Evolutionary conservation across 2,797 vertebrate genomes (phyloP).

Genomic region (Anabas testudineus): DNA sequence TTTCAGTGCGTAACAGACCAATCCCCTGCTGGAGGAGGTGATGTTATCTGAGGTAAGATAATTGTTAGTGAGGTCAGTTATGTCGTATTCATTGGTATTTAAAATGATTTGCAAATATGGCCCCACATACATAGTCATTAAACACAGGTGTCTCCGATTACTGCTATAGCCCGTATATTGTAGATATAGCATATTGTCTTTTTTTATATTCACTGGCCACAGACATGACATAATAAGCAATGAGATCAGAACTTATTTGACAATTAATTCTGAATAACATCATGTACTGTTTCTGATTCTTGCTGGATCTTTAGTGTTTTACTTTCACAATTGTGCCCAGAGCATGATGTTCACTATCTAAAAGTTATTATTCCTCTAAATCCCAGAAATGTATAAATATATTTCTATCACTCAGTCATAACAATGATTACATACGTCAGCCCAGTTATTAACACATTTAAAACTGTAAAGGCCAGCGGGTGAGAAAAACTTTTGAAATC

Average conservation of each 20-base stretch:
- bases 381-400: no score
- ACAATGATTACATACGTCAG: no score
- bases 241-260: conserved; percentile 78
- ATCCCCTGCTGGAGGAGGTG: conserved; percentile 45
- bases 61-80: conserved; percentile 68
- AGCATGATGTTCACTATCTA: neutral
- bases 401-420: no score
- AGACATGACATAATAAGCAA: conserved; percentile 82
- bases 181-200: conserved; percentile 44
- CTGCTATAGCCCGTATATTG: conserved; percentile 45
- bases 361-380: no score
- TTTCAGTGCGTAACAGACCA: conserved; percentile 30
- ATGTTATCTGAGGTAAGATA: conserved; percentile 70
- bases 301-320: conserved; percentile 20
- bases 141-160: conserved; percentile 69
- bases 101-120: conserved; percentile 84
- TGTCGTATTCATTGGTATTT: conserved; percentile 79
- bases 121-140: conserved; percentile 79
- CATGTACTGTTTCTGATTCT: conserved; percentile 28
- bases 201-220: conserved; percentile 66
- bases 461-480: no score
- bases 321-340: conserved; percentile 34
- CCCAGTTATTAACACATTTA: no score
- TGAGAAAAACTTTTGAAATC: no score
- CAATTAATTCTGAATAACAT: conserved; percentile 66